phyloP scores from a whole-genome alignment of 2,888 invertebrate genomes.

The Lasius fuliginosus region DNA sequence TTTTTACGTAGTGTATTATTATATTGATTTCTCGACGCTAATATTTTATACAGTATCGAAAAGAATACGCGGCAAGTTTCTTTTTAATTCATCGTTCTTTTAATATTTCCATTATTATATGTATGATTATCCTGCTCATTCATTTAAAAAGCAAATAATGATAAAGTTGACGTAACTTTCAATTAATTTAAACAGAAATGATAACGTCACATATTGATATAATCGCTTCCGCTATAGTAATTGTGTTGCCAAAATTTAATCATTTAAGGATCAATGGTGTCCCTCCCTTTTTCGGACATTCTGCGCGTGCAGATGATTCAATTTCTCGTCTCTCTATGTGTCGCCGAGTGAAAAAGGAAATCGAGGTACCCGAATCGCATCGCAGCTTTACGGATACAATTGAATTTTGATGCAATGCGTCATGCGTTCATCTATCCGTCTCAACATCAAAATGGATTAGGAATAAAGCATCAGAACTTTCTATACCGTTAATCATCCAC shows the following conservation, averaged over 20 bases:
- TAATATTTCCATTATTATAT: neutral
- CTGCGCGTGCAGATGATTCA: slow-evolving; percentile 7
- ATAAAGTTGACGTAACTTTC: neutral
- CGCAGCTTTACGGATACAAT: slow-evolving; percentile 61
- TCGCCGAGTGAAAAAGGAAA: slow-evolving; percentile 5
- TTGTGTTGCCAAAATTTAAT: neutral
- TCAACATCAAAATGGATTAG: neutral
- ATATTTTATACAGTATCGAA: neutral
- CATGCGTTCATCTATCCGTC: slow-evolving; percentile 47
- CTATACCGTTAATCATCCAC: neutral
- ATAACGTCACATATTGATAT: neutral
- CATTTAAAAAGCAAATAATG: neutral
- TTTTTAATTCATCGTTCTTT: neutral
- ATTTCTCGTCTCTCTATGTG: neutral
- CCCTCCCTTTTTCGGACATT: neutral
- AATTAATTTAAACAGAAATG: slow-evolving; percentile 5
- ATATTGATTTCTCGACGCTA: neutral
- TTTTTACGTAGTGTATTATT: neutral
- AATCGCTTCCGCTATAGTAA: neutral
- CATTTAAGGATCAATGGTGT: neutral
- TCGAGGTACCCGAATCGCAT: slow-evolving; percentile 45
- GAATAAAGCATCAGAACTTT: neutral
- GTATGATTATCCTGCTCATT: neutral
- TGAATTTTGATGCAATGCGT: slow-evolving; percentile 76
- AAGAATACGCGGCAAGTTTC: neutral